Evolutionary conservation across 2,113 vertebrate species (phyloP).

Genomic region (Lethenteron reissneri): DNA sequence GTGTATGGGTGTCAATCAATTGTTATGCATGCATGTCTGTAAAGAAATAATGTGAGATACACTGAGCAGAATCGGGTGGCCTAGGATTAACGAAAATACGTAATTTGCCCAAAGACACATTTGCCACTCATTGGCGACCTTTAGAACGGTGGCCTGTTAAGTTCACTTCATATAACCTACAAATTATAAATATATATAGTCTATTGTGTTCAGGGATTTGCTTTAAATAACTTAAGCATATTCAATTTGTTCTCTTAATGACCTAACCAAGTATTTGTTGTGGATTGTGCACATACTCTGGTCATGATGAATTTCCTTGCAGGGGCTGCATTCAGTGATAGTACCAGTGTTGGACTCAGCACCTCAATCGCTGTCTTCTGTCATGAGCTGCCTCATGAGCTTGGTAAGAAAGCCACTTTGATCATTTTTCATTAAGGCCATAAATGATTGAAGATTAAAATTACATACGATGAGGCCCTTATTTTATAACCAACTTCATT

Average conservation of each 20-base stretch:
- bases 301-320: background rate
- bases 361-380: constrained; percentile 96
- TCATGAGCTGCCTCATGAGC: constrained; percentile 87
- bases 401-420: constrained; percentile 33
- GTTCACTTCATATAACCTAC: no score
- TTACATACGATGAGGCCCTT: no score
- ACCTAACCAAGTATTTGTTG: background rate
- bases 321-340: constrained; percentile 90
- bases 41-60: no score
- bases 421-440: background rate
- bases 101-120: no score
- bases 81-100: no score
- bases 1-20: background rate
- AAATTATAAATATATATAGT: no score
- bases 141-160: no score
- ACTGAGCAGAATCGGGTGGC: no score
- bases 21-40: no score
- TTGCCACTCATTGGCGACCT: no score
- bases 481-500: no score
- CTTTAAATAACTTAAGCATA: background rate
- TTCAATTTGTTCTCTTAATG: background rate
- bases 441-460: no score
- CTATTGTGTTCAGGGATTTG: background rate
- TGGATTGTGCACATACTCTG: background rate
- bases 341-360: constrained; percentile 78